Conservation (phyloP, 1,140 invertebrate genomes). For the Physella acuta region DNA sequence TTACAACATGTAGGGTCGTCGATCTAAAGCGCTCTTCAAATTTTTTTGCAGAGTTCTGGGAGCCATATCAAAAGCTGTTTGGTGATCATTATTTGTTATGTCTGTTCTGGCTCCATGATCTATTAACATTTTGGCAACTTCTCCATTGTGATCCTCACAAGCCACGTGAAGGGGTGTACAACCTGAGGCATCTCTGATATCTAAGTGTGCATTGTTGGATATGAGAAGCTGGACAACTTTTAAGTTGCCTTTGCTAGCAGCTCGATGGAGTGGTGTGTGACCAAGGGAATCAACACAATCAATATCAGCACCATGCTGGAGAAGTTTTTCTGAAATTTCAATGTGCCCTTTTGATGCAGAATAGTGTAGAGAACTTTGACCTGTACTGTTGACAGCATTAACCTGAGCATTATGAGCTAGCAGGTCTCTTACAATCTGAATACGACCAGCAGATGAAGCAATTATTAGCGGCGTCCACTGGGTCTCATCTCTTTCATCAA, state of each 20-base stretch:
- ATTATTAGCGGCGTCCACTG: conserved; percentile 80
- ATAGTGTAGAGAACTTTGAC: conserved; percentile 55
- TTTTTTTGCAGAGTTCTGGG: conserved; percentile 12
- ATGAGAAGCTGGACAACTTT: conserved; percentile 73
- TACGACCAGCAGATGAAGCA: conserved; percentile 76
- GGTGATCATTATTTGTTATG: conserved; percentile 17
- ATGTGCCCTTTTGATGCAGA: conserved; percentile 55
- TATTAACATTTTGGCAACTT: conserved; percentile 42
- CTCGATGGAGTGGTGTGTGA: conserved; percentile 82
- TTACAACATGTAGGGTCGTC: too few relatives aligned
- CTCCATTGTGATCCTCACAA: conserved; percentile 78
- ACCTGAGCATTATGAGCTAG: conserved; percentile 72
- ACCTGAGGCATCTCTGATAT: conserved; percentile 68
- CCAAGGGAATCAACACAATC: conserved; percentile 75
- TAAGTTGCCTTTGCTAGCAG: conserved; percentile 77
- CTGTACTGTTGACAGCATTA: conserved; percentile 70
- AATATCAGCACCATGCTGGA: conserved; percentile 74
- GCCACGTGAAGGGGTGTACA: conserved; percentile 79
- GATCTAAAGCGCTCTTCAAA: too few relatives aligned
- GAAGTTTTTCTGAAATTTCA: conserved; percentile 63
- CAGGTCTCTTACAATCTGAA: conserved; percentile 70
- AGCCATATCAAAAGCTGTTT: conserved; percentile 20
- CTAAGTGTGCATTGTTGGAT: conserved; percentile 61
- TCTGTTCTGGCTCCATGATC: conserved; percentile 21
- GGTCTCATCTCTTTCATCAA: conserved; percentile 64